Base-by-base conservation (phyloP, 2,888 invertebrate species). In the Cephus rjabovi region DNA sequence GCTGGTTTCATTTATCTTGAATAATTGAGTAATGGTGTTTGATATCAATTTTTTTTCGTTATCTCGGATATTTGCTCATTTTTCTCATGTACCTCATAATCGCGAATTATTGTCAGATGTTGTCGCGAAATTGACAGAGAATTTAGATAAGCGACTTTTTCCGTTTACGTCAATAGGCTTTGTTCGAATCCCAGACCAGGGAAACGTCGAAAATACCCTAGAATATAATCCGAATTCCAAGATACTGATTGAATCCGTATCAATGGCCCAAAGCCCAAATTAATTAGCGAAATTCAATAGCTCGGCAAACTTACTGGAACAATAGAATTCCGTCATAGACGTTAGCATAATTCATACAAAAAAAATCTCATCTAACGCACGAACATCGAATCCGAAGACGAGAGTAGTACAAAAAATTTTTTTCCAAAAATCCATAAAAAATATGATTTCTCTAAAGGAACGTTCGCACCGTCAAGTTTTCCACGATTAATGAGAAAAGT, bases 391-490 rank as follows among this genome's bases (percentile, higher is more conserved):
- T 56, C 23, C 56, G 9, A 56, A 23, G 56, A 56, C 23, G 23
- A 23, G 23, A 23, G 23, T 56, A 23, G 15, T 23, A 40, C 6
- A 6, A 56, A 56, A 2, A 40, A 6, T 6, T 56, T 56, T 23
- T 56, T 23, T 56, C 6, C 6, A 9, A 56, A 56, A 56, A 56
- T 56, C 56, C 56, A 23, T 23, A 6, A 56, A 9, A 23, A 56
- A 56, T 23, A 23, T 23, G 1, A 56, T 56, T 56, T 15, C 23
- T 9, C 6, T 23, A 9, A 23, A 23, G 56, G 6, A 56, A 9
- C 56, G 56, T 77, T 77, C 75, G n/a, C 37, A 23, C 71, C 69
- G 12, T 71, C 71, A 31, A 33, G 23, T 33, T 31, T 31, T 34
- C 4, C 0, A 12, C 12, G 12, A 71, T 71, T 71, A 71, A 71